Conservation (phyloP, 2,888 invertebrate genomes). For the Argyresthia goedartella region DNA sequence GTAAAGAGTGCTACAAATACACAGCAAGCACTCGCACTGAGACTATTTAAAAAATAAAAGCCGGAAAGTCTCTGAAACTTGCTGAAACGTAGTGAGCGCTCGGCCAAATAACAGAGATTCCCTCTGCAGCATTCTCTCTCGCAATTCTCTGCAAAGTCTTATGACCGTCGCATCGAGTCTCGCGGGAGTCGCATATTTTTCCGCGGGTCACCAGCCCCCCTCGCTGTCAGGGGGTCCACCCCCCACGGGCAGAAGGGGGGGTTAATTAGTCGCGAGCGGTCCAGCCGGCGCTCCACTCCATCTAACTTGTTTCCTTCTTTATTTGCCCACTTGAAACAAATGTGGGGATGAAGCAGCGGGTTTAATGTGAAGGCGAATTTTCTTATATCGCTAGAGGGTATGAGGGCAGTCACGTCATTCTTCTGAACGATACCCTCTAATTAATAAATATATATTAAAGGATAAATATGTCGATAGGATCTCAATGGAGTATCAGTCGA, state of each 20-base stretch:
- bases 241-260: constrained; percentile 28
- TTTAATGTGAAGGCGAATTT: constrained; percentile 2
- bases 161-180: constrained; percentile 23
- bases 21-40: no score
- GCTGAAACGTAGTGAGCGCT: no score
- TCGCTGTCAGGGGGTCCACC: constrained; percentile 21
- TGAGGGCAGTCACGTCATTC: background rate
- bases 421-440: no score
- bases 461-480: no score
- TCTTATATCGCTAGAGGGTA: background rate
- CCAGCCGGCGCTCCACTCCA: constrained; percentile 47
- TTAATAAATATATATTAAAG: no score
- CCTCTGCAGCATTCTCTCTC: background rate
- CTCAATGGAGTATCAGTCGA: no score
- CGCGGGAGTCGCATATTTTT: constrained; percentile 57
- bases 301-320: constrained; percentile 68
- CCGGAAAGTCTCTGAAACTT: no score
- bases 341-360: constrained; percentile 27
- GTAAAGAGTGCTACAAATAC: no score
- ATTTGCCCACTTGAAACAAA: constrained; percentile 67
- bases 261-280: constrained; percentile 69
- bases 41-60: no score
- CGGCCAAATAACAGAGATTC: no score
- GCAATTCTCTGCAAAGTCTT: background rate
- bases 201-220: constrained; percentile 16